A percentile compares a stretch with the other conserved stretches of the same genome.
Conservation (phyloP, 2,113 vertebrate genomes). For the Aldabrachelys gigantea region DNA sequence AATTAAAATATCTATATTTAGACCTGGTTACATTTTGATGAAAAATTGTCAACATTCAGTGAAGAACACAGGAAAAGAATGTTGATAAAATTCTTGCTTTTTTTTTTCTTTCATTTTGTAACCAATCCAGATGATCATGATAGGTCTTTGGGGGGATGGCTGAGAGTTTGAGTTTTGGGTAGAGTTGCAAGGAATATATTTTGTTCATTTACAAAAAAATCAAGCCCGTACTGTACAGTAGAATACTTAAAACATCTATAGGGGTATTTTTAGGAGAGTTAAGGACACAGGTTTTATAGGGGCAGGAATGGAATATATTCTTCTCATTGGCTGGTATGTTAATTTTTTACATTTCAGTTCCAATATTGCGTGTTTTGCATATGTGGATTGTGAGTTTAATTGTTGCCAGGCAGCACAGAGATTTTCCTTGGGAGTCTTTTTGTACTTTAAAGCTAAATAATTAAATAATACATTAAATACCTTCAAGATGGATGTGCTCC, state of each 20-base stretch:
- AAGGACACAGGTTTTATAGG: not conserved
- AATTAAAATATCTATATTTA: not conserved
- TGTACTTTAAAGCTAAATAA: not conserved
- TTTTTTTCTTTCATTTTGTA: too few species aligned
- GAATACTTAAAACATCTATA: not conserved
- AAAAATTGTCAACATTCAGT: not conserved
- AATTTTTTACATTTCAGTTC: not conserved
- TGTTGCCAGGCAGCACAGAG: not conserved
- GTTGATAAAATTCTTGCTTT: not conserved
- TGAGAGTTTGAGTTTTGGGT: not conserved
- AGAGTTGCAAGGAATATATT: not conserved
- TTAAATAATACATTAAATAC: not conserved
- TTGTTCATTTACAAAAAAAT: not conserved
- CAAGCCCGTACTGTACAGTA: not conserved
- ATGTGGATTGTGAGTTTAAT: not conserved
- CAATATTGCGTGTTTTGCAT: not conserved
- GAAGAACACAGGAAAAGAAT: not conserved
- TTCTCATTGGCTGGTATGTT: not conserved
- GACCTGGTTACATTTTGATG: not conserved
- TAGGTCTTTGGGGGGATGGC: not conserved
- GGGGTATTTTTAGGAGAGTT: not conserved
- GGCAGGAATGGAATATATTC: not conserved
- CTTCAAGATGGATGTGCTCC: rapidly evolving
- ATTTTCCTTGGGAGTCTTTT: not conserved
- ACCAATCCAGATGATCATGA: not conserved